Conservation (phyloP, 1,140 invertebrate species). For the Leptinotarsa defecta region DNA sequence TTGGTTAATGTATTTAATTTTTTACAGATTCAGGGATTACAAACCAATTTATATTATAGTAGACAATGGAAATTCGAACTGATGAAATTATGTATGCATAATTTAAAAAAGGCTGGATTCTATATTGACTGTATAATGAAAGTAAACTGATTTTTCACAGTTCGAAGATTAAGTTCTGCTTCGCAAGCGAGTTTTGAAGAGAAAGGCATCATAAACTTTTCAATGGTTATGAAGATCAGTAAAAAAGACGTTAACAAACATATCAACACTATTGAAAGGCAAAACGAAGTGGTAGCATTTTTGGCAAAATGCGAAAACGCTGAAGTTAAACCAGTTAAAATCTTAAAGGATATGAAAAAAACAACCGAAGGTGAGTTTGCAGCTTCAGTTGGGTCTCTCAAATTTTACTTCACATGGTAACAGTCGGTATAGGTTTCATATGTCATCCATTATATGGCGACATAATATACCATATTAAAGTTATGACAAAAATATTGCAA, state of each 20-base stretch:
- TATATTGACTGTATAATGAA: not conserved
- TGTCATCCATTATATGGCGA: too few species aligned
- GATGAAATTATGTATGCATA: too few species aligned
- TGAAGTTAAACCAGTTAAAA: constrained; percentile 32
- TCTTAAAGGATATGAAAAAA: constrained; percentile 28
- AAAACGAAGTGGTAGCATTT: constrained; percentile 72
- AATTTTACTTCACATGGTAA: too few species aligned
- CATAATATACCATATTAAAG: too few species aligned
- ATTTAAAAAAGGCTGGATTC: not conserved
- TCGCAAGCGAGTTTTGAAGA: constrained; percentile 56
- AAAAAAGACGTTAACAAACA: constrained; percentile 69
- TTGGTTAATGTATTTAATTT: too few species aligned
- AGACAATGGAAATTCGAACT: too few species aligned
- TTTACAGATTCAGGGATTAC: too few species aligned
- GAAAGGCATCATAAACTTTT: constrained; percentile 51
- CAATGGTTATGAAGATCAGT: constrained; percentile 67
- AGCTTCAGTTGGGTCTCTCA: too few species aligned
- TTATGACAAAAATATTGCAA: too few species aligned
- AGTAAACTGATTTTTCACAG: constrained; percentile 21
- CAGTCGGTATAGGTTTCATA: too few species aligned
- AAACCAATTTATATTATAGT: too few species aligned
- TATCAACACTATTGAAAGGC: constrained; percentile 70
- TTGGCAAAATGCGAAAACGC: constrained; percentile 63
- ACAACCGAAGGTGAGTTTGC: constrained; percentile 28
- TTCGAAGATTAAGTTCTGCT: constrained; percentile 38